These are phyloP conservation scores for Leucophenga montana DNA, from an alignment of 2,888 invertebrate species.

Conservation along the genomic window DNA sequence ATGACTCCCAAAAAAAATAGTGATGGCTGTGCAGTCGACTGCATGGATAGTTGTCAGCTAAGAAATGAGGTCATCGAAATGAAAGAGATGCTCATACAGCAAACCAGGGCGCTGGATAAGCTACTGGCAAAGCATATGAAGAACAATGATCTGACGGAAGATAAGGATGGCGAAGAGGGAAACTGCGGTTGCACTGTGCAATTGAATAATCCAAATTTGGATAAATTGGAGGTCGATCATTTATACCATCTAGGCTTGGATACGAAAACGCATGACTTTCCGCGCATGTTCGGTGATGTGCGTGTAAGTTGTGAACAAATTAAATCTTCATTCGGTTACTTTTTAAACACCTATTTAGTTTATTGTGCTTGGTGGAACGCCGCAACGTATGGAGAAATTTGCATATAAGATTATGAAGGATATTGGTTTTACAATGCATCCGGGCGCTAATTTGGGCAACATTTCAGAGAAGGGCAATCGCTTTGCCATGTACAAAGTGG, in stretches of 20 bases:
- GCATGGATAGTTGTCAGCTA: slow-evolving; percentile 37
- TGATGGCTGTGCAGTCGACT: slow-evolving; percentile 1
- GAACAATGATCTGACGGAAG: too few species aligned
- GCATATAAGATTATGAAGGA: slow-evolving; percentile 90
- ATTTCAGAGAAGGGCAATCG: slow-evolving; percentile 91
- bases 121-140: slow-evolving; percentile 27
- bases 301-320: slow-evolving; percentile 78
- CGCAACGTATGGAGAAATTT: slow-evolving; percentile 91
- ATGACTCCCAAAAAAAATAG: slow-evolving; percentile 17
- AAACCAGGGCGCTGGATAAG: slow-evolving; percentile 42
- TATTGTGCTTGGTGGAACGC: slow-evolving; percentile 96
- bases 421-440: slow-evolving; percentile 88
- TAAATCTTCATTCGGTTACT: neutral
- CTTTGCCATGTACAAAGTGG: slow-evolving; percentile 93
- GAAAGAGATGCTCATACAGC: slow-evolving; percentile 36
- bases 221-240: slow-evolving; percentile 90
- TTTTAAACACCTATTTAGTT: slow-evolving; percentile 76
- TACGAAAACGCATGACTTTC: slow-evolving; percentile 87
- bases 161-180: neutral
- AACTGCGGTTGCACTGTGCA: slow-evolving; percentile 22
- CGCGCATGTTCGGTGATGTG: slow-evolving; percentile 93
- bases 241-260: slow-evolving; percentile 90
- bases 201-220: slow-evolving; percentile 81
- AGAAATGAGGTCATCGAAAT: slow-evolving; percentile 36
- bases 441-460: slow-evolving; percentile 87